A percentile compares a stretch with the other conserved stretches of the same genome.
Evolutionary conservation across 2,113 vertebrate species (phyloP).

Genomic region (Ptyas mucosa): DNA sequence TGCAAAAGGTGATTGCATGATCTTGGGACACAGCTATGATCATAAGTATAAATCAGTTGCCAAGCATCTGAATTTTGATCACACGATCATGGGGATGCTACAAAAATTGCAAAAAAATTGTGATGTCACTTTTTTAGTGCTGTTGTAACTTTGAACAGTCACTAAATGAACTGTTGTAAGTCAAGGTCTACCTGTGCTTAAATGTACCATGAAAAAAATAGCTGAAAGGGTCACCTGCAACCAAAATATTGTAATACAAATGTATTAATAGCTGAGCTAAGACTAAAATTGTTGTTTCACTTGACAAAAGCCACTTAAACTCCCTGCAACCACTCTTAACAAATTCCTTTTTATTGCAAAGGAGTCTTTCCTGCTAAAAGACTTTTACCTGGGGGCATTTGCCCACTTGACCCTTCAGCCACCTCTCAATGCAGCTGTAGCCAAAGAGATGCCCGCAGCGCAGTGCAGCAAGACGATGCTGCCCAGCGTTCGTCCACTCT

Average conservation of each 20-base stretch:
- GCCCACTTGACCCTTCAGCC: conserved; percentile 81
- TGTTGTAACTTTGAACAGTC: not conserved
- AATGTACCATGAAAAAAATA: not conserved
- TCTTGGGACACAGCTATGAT: not conserved
- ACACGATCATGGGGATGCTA: not conserved
- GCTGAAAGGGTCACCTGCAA: not conserved
- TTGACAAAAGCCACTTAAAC: not conserved
- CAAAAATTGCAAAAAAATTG: not conserved
- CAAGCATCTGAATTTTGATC: not conserved
- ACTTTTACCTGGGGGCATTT: conserved; percentile 92
- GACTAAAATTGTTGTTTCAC: not conserved
- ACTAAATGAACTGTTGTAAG: not conserved
- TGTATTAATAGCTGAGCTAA: not conserved
- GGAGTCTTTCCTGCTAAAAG: fast-evolving
- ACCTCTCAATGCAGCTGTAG: conserved; percentile 85
- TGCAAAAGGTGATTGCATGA: not conserved
- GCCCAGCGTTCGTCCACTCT: conserved; percentile 87
- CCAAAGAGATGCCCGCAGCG: conserved; percentile 95
- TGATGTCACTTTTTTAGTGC: not conserved
- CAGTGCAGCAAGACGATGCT: conserved; percentile 84
- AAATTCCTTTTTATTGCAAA: fast-evolving
- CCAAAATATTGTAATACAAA: not conserved
- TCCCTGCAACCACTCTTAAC: not conserved
- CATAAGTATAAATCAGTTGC: not conserved
- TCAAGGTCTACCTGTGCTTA: not conserved